Evolutionary conservation across 2,888 invertebrate species (phyloP).

Genomic region (Nyleta sp.): DNA sequence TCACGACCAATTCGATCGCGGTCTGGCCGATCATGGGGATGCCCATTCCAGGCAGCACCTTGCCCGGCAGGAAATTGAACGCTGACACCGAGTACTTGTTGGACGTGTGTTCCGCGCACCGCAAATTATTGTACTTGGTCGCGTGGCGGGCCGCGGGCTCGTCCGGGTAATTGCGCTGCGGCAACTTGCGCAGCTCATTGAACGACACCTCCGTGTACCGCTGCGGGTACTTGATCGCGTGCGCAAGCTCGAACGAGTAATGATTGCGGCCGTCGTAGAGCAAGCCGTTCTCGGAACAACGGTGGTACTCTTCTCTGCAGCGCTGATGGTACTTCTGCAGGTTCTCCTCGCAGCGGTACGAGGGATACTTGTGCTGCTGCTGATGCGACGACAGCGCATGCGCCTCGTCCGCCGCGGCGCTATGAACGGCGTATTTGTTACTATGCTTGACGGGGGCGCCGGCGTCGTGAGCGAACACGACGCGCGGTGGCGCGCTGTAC

Average conservation of each 20-base stretch:
- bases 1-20: constrained; percentile 78
- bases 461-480: constrained; percentile 15
- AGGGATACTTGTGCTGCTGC: constrained; percentile 73
- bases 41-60: constrained; percentile 76
- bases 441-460: constrained; percentile 15
- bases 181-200: constrained; percentile 64
- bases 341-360: constrained; percentile 77
- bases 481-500: constrained; percentile 50
- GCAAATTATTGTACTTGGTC: constrained; percentile 76
- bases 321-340: constrained; percentile 79
- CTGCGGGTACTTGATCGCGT: constrained; percentile 74
- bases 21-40: constrained; percentile 79
- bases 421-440: constrained; percentile 29
- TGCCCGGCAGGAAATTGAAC: constrained; percentile 71
- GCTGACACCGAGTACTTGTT: constrained; percentile 60
- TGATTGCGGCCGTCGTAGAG: constrained; percentile 70
- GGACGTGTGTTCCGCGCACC: constrained; percentile 75
- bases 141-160: constrained; percentile 66
- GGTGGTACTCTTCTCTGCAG: constrained; percentile 79
- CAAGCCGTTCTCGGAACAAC: constrained; percentile 78
- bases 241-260: constrained; percentile 70
- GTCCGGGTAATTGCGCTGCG: constrained; percentile 24
- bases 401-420: background rate
- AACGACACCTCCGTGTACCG: constrained; percentile 76
- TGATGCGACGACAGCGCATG: background rate